A percentile compares a stretch with the other conserved stretches of the same genome.
Conservation (phyloP, 2,113 vertebrate species). For the Xenotilapia longispinis region DNA sequence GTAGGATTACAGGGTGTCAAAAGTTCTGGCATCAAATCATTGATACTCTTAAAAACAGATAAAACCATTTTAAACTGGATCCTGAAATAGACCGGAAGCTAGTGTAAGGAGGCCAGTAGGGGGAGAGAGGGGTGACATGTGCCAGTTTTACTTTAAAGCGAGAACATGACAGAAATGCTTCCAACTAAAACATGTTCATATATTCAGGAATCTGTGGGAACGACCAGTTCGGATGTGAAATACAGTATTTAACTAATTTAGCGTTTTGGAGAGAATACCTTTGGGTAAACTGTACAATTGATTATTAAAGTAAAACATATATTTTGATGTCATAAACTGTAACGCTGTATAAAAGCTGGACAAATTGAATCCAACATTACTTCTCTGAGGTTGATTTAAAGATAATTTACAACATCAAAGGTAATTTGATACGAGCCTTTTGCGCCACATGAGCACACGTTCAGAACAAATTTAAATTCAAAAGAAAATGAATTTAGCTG, state of each 20-base stretch:
- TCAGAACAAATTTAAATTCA: neutral
- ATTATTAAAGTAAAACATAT: neutral
- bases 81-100: neutral
- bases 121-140: fast-evolving
- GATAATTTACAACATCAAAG: neutral
- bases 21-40: neutral
- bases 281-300: neutral
- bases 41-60: neutral
- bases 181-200: neutral
- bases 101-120: neutral
- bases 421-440: neutral
- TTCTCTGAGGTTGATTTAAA: neutral
- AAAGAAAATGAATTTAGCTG: neutral
- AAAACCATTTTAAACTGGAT: neutral
- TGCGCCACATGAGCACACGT: fast-evolving
- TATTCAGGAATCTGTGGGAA: neutral
- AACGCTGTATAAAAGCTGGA: neutral
- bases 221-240: neutral
- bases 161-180: fast-evolving
- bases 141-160: neutral
- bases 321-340: fast-evolving
- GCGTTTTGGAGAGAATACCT: neutral
- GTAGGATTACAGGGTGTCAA: fast-evolving
- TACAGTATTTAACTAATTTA: fast-evolving
- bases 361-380: fast-evolving